Conservation (phyloP, 2,797 vertebrate genomes). For the Trichosurus vulpecula region DNA sequence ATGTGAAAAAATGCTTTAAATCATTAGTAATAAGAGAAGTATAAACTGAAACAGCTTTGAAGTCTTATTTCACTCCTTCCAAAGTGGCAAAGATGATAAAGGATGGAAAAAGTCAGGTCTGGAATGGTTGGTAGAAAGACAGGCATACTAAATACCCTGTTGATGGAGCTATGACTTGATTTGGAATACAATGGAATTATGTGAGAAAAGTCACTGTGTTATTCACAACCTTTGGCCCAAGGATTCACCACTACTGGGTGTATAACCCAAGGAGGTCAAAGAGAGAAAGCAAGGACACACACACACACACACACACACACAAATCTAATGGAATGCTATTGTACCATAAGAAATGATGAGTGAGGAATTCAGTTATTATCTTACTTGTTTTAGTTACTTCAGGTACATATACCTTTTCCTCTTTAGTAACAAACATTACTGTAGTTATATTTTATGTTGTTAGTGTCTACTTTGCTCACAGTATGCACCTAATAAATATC, state of each 20-base stretch:
- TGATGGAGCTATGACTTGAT: neutral
- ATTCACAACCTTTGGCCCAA: neutral
- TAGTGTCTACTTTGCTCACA: neutral
- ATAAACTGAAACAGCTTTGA: neutral
- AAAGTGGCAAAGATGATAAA: neutral
- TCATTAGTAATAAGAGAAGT: neutral
- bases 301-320: too few species aligned
- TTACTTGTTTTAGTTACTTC: too few species aligned
- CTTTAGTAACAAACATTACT: too few species aligned
- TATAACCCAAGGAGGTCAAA: neutral
- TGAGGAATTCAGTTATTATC: too few species aligned
- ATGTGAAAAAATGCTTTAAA: neutral
- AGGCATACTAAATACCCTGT: neutral
- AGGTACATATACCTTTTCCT: too few species aligned
- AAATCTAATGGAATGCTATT: too few species aligned
- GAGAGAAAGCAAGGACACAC: too few species aligned
- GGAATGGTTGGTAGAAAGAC: neutral
- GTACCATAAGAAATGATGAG: too few species aligned
- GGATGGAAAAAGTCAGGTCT: neutral
- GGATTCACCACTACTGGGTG: neutral
- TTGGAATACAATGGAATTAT: neutral
- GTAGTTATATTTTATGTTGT: neutral
- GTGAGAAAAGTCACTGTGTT: neutral
- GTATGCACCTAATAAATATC: constrained; percentile 7
- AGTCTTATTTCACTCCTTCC: neutral